Evolutionary conservation across 2,113 vertebrate species (phyloP), one percentile per base, ranked within the genome.

Genomic region (Neomonachus schauinslandi): DNA sequence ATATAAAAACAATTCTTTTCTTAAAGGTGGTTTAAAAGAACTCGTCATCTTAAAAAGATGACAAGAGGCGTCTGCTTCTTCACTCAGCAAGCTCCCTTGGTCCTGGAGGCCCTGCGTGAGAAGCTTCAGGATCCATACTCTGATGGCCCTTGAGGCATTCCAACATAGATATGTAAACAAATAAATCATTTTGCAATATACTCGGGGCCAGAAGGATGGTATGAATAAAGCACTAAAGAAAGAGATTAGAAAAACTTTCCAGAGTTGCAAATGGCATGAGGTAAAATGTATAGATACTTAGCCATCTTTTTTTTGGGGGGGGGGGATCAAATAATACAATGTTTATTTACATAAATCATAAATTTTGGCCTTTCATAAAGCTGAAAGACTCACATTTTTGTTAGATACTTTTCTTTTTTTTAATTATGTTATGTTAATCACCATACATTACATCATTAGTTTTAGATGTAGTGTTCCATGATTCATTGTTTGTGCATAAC

Each of bases 271-370:
- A 79, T 4, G 5, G 19, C 42, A 0, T 42, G 26, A 76, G 11
- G 22, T 49, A 79, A 79, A 39, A 31, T 19, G 1, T 74, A 1
- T 3, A 61, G 19, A 12, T 31, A 15, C 39, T 65, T n/a, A 71
- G 1, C 18, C 46, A 46, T 46, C 46, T 8, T 46, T 46, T 46
- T 46, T 83, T 86, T 88, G 39, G n/a, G n/a, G n/a, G n/a, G n/a
- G n/a, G n/a, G n/a, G n/a, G 49, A 59, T 85, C 77, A 95, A 96
- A 85, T 89, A 96, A 96, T 26, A 67, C 80, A 97, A 94, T 90
- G 21, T 85, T 65, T 88, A 42, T 67, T 95, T 67, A 83, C 57
- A 31, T 77, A 21, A 72, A 42, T 90, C 63, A 67, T 33, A 67
- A 67, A 69, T 69, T 71, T 94, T 85, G 39, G 39, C 63, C 36